Base-by-base conservation (phyloP, 2,888 invertebrate species). In the Beris morrisii region DNA sequence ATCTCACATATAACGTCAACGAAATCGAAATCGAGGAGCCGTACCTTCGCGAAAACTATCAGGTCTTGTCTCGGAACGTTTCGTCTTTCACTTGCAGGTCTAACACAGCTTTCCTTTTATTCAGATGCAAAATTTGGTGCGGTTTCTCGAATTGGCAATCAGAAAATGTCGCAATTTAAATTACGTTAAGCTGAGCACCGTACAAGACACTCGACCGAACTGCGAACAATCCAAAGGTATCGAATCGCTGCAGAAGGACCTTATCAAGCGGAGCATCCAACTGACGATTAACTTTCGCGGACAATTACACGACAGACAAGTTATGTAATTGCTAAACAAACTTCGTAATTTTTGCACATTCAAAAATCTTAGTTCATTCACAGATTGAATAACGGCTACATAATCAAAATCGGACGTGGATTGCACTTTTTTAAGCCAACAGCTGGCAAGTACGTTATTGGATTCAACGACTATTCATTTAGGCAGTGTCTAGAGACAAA, bases 361-460 rank as follows among this genome's bases (percentile, higher is more conserved):
- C 3, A 22, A 2, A 22, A 22, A 2, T 22, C 3, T 22, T 22
- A 22, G 1, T 2, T 22, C 22, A 22, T 22, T 22, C 22, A 22
- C 81, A 95, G 95, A 67, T 83, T 96, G 70, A 90, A 91, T 81
- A 93, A 90, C 71, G 96, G 95, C 0, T 96, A 93, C 91, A 87
- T 94, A 31, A 88, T 96, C 64, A 95, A 96, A 84, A 93, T 95
- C 71, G 96, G 96, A 5, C 83, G 96, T 74, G 95, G 96, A 0
- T 79, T 96, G 67, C 94, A 96, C 77, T 91, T 91, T 75, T 96
- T 90, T 78, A 94, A 93, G 80, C 84, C 90, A 0, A 86, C 87
- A 30, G 86, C 86, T 69, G 91, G 90, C 75, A 88, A 91, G 76
- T 85, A 85, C 31, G 73, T 74, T 5, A 78, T 96, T 0, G 96